Base-by-base conservation (phyloP, 2,797 vertebrate genomes). In the Darevskia mixta region DNA sequence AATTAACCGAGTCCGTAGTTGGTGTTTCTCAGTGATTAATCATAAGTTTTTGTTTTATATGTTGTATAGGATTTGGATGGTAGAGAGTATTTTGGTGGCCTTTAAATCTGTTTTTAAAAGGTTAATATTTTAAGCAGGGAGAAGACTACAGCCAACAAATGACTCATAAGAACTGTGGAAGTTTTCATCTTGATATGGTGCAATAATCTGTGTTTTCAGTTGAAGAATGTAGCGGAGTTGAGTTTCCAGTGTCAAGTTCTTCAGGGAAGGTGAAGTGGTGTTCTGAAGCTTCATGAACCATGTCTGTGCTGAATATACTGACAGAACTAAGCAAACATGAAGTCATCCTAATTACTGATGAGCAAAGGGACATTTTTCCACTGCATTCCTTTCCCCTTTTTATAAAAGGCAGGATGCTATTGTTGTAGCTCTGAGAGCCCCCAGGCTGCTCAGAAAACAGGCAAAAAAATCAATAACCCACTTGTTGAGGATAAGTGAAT, bases 401-500 rank as follows among this genome's bases (percentile, higher is more conserved):
- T n/a, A 17, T 85, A 88, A 23, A 89, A 80, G 88, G 91, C 89
- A 91, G 92, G 93, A 94, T 85, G 86, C 94, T 94, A 93, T 96
- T 97, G 95, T 93, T 95, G 94, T 95, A 91, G 77, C 94, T 96
- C 93, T 96, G 95, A 97, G 96, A 96, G 96, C 96, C 96, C 83
- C 93, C 6, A 0, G 95, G 96, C 96, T 96, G 92, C 95, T 96
- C 95, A 96, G 96, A 96, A 97, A 96, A 96, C 95, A 95, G 95
- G 95, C 93, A 94, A 96, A 96, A 55, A 96, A 97, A 97, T 98
- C 97, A 97, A 97, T 97, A 97, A 96, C 91, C 96, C 96, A 97
- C 97, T 97, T 97, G 97, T 98, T 97, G 97, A 96, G 94, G 95
- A 93, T 96, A 95, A 97, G 96, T 96, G 96, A 97, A 96, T 97